Evolutionary conservation across 2,797 vertebrate species (phyloP), one percentile per base, ranked within the genome.

Genomic region (Mormyrus hasselquistii): DNA sequence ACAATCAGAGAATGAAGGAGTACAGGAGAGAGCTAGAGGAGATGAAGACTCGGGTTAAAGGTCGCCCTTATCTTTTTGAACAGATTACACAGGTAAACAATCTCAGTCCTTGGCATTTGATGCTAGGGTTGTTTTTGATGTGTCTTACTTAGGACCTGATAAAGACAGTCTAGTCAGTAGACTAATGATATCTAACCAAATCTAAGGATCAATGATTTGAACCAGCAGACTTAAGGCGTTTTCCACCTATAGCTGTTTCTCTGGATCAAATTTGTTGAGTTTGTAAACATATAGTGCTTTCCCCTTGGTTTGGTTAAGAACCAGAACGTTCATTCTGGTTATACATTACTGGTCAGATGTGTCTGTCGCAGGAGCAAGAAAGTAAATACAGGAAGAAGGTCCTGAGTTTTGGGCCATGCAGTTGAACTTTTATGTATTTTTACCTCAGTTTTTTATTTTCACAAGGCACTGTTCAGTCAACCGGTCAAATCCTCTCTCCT

Each of bases 21-120:
- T 99, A 99, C 93, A 96, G 89, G 93, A 97, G 93, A 91, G 97
- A 99, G 90, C 92, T 99, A 92, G 95, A 95, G 90, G 96, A 97
- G 90, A 99, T 99, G 95, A 97, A 96, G 93, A 94, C 95, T 69
- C 93, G 97, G 92, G 96, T 99, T 90, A 95, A 94, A 82, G 94
- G 93, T 85, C 97, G 97, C 84, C 97, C 98, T 0, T 98, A 95
- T 93, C 96, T 99, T 90, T 99, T 99, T 0, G 97, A 99, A 92
- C 97, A 97, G 93, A 95, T 98, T 92, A 96, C 95, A 90, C 97
- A 98, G 97, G 98, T 99, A 96, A 93, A 90, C 47, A 1, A 14
- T 59, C 22, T 52, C 50, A 25, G 14, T 2, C 10, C 19, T 50
- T 62, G 65, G 25, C 4, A 44, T 79, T 47, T 79, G 73, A 44